phyloP scores from a whole-genome alignment of 2,888 invertebrate species.

The Cinara cedri region DNA sequence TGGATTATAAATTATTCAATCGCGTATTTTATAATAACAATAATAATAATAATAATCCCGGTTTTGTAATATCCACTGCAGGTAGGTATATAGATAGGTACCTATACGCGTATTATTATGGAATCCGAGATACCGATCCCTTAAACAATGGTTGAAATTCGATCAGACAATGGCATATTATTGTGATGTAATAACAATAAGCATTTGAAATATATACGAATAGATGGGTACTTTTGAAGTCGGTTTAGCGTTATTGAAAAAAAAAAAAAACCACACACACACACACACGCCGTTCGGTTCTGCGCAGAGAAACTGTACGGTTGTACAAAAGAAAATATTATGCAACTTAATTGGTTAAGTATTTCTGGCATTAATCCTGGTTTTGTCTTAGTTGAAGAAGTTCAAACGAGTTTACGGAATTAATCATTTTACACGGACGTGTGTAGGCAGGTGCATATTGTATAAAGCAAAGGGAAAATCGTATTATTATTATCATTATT shows the following conservation, averaged over 20 bases:
- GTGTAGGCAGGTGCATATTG: too few species aligned
- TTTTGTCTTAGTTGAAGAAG: neutral
- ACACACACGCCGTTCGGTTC: neutral
- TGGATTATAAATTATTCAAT: neutral
- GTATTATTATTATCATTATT: too few species aligned
- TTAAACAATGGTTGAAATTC: neutral
- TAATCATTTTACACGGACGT: neutral
- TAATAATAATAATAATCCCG: too few species aligned
- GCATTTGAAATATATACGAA: constrained; percentile 2
- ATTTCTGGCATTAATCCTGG: constrained; percentile 12
- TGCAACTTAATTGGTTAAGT: neutral
- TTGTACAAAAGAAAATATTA: constrained; percentile 12
- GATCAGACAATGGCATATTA: neutral
- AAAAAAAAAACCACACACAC: too few species aligned
- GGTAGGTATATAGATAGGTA: too few species aligned
- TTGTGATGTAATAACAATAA: neutral
- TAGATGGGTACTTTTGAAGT: neutral
- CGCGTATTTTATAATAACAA: too few species aligned
- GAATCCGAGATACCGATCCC: neutral
- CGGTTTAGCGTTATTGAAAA: constrained; percentile 1
- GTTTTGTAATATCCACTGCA: too few species aligned
- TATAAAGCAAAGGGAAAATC: neutral
- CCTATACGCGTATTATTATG: neutral
- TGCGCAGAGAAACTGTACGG: neutral
- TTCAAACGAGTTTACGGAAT: constrained; percentile 25